Percentiles rank a stretch among this genome's conserved stretches.
Conservation (phyloP, 2,888 invertebrate species). For the Clunio marinus region DNA sequence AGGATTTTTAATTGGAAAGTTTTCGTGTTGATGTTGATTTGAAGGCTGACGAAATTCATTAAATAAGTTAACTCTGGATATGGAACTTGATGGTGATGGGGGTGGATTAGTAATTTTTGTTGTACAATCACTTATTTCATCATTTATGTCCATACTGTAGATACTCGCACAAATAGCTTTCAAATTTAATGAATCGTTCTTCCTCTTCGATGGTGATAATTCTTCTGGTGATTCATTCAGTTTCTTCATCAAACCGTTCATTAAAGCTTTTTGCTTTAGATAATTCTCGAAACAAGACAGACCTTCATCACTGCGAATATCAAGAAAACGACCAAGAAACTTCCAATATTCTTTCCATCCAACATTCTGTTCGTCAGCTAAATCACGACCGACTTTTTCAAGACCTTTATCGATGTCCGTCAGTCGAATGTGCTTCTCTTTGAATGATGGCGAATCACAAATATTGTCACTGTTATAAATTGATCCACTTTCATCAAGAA, state of each 20-base stretch:
- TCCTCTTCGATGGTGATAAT: neutral
- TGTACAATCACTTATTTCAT: conserved; percentile 2
- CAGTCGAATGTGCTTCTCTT: conserved; percentile 54
- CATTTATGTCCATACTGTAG: conserved; percentile 36
- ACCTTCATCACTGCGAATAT: conserved; percentile 71
- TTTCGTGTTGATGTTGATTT: conserved; percentile 41
- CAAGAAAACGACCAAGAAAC: conserved; percentile 76
- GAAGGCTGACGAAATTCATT: conserved; percentile 41
- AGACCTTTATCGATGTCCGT: conserved; percentile 80
- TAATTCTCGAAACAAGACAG: conserved; percentile 69
- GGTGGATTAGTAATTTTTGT: neutral
- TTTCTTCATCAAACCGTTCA: conserved; percentile 17
- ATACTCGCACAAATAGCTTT: conserved; percentile 25
- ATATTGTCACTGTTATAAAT: conserved; percentile 39
- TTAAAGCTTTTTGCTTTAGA: conserved; percentile 49
- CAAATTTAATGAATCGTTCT: conserved; percentile 13
- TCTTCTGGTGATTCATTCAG: neutral
- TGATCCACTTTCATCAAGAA: conserved; percentile 35
- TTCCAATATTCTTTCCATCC: conserved; percentile 93
- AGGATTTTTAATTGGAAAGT: conserved; percentile 44
- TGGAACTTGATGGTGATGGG: conserved; percentile 33
- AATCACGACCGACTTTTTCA: conserved; percentile 73
- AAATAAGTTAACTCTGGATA: conserved; percentile 38
- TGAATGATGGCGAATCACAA: conserved; percentile 45
- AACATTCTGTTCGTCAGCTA: conserved; percentile 68